Evolutionary conservation across 2,888 invertebrate genomes (phyloP).

Genomic region (Boloria euphrosyne): DNA sequence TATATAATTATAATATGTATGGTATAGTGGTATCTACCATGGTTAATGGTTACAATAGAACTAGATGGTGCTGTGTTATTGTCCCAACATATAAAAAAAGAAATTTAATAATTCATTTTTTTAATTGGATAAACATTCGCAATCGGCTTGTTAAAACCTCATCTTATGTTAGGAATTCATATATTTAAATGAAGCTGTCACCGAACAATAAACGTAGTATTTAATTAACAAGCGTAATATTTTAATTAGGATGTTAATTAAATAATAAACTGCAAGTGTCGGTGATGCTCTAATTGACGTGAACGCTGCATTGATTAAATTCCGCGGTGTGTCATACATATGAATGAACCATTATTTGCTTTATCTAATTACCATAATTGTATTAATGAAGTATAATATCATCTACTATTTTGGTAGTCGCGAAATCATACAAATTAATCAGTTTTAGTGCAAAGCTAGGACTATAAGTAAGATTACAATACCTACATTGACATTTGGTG

Average conservation of each 20-base stretch:
- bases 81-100: no score
- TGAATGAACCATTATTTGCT: conserved; percentile 60
- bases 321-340: conserved; percentile 54
- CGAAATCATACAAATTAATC: background rate
- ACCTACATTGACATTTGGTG: no score
- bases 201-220: conserved; percentile 21
- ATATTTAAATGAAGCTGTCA: conserved; percentile 10
- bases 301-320: conserved; percentile 55
- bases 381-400: conserved; percentile 20
- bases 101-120: no score
- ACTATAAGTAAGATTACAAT: no score
- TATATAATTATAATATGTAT: no score
- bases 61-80: no score
- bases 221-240: conserved; percentile 41
- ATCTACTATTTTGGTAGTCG: conserved; percentile 13
- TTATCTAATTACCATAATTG: conserved; percentile 47
- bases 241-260: conserved; percentile 50
- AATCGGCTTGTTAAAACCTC: conserved; percentile 1
- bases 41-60: no score
- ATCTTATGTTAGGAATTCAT: background rate
- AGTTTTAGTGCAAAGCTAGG: background rate
- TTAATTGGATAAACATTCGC: background rate
- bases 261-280: conserved; percentile 29
- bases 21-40: no score
- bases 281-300: conserved; percentile 33